Evolutionary conservation across 1,140 invertebrate species (phyloP), one percentile per base, ranked within the genome.

Genomic region (Pectinophora gossypiella): DNA sequence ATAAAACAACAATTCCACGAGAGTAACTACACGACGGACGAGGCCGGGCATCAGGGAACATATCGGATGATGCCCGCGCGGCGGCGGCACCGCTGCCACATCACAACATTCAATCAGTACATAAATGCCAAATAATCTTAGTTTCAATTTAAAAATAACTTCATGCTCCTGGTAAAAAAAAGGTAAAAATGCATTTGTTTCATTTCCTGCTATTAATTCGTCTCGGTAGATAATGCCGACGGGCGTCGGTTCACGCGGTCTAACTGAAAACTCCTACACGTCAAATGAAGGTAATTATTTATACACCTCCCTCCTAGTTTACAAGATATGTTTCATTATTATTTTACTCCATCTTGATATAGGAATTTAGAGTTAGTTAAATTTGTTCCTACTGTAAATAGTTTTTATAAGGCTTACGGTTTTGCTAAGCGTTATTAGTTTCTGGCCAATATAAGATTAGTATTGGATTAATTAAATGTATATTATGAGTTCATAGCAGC

Each of bases 61-160:
- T 64, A 64, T 64, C 53, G 53, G 56, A 21, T 27, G 60, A 63
- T 63, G 60, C 60, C 49, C 48, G 36, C 45, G 21, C 15, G 48
- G 49, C 49, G 44, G 5, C 23, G 23, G 23, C 23, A 12, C 23
- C 23, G 23, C 23, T 5, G 5, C 23, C 23, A 12, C 23, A 6
- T 6, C 12, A 27, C 23, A 27, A n/a, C n/a, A n/a, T n/a, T n/a
- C n/a, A n/a, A n/a, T n/a, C n/a, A n/a, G n/a, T n/a, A n/a, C n/a
- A n/a, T n/a, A n/a, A n/a, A n/a, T n/a, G n/a, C n/a, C n/a, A n/a
- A n/a, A n/a, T n/a, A n/a, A n/a, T n/a, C n/a, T 32, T 32, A 12
- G 1, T 3, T 3, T 32, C 7, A 23, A 32, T 32, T 32, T 12
- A 32, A 32, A 32, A 32, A 32, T 32, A n/a, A 32, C 27, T 32